Conservation (phyloP, 2,797 vertebrate species). For the Schizopygopsis malacanthus region DNA sequence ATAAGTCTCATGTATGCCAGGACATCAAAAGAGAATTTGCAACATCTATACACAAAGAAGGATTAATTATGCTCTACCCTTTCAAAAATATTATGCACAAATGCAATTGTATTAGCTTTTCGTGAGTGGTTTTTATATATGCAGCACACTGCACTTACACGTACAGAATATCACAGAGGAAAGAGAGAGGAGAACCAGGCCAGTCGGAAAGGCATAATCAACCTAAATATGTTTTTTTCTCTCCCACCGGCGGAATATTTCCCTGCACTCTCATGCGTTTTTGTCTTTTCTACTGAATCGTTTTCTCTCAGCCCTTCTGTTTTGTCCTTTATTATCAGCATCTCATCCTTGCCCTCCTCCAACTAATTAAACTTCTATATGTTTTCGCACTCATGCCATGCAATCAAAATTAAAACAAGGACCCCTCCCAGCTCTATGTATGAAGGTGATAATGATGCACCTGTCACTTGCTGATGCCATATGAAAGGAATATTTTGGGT, state of each 20-base stretch:
- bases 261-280: not conserved
- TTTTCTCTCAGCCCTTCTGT: not conserved
- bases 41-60: constrained; percentile 57
- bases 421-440: constrained; percentile 9
- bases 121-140: constrained; percentile 55
- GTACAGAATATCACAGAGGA: not conserved
- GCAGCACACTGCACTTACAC: not conserved
- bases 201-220: constrained; percentile 4
- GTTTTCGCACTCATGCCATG: constrained; percentile 25
- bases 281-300: not conserved
- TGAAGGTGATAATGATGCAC: constrained; percentile 43
- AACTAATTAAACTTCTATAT: constrained; percentile 26
- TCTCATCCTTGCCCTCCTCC: not conserved
- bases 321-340: not conserved
- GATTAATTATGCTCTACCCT: constrained; percentile 65
- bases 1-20: constrained; percentile 53
- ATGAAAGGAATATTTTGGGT: not conserved
- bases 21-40: constrained; percentile 64
- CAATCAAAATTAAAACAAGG: constrained; percentile 33
- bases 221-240: constrained; percentile 29
- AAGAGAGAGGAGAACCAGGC: not conserved
- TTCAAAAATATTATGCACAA: constrained; percentile 51
- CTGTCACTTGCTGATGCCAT: constrained; percentile 14
- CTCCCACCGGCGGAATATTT: not conserved
- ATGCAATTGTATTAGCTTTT: constrained; percentile 67